A percentile compares a stretch with the other conserved stretches of the same genome.
These are phyloP conservation scores for Sinodicranocentrus sp. DNA, from an alignment of 2,888 invertebrate species.

Conservation along the genomic window DNA sequence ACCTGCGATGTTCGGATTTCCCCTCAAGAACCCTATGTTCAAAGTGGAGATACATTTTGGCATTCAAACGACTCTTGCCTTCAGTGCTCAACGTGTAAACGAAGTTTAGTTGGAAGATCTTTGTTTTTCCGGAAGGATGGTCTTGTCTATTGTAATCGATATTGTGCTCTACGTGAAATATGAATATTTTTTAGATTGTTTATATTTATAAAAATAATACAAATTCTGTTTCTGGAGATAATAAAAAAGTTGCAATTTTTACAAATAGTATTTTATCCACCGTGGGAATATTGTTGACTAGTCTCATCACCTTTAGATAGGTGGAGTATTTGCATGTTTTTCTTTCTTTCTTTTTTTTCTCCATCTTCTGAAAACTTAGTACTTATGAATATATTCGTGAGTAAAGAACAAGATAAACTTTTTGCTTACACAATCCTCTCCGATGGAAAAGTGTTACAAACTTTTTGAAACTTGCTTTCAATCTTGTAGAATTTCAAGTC, in stretches of 20 bases:
- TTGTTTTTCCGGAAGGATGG: slow-evolving; percentile 56
- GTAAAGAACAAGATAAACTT: not conserved
- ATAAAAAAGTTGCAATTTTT: not conserved
- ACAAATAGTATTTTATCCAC: not conserved
- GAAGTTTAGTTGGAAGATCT: slow-evolving; percentile 51
- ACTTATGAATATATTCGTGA: not conserved
- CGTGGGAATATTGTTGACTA: not conserved
- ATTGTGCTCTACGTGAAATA: slow-evolving; percentile 55
- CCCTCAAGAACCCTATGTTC: slow-evolving; percentile 56
- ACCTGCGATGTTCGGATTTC: slow-evolving; percentile 42
- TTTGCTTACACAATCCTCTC: not conserved
- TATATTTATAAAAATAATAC: too few species aligned
- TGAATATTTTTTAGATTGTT: slow-evolving; percentile 9
- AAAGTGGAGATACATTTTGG: slow-evolving; percentile 60
- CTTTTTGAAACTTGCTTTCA: slow-evolving; percentile 11
- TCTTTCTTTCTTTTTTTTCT: not conserved
- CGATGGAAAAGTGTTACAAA: not conserved
- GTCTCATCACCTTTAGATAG: too few species aligned
- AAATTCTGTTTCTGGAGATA: not conserved
- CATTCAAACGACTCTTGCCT: slow-evolving; percentile 65
- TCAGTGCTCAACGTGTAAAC: slow-evolving; percentile 54
- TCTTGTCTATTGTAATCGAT: slow-evolving; percentile 68
- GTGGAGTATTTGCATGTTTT: too few species aligned
- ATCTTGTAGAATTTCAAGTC: slow-evolving; percentile 21
- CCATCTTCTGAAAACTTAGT: not conserved